Conservation (phyloP, 2,113 vertebrate genomes). For the Nesogale talazaci region DNA sequence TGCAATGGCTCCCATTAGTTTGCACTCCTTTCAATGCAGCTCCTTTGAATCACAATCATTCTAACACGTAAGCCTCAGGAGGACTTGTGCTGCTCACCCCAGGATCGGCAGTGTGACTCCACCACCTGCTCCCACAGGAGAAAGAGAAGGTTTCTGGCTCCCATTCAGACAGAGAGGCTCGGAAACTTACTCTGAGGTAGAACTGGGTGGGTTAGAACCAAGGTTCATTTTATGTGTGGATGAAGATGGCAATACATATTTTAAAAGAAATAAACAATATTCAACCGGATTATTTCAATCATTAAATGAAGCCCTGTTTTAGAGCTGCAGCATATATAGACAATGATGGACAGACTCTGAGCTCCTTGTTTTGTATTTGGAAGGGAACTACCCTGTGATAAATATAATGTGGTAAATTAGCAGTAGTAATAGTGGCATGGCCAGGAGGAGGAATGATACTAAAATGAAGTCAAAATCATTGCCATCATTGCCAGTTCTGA, state of each 20-base stretch:
- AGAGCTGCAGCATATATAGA: not conserved
- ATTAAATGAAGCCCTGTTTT: conserved; percentile 3
- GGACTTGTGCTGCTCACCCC: no score
- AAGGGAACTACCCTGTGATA: not conserved
- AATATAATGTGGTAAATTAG: not conserved
- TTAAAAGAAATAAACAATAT: conserved; percentile 17
- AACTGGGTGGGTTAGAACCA: not conserved
- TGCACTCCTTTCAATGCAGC: not conserved
- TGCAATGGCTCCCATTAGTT: not conserved
- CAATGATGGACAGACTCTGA: not conserved
- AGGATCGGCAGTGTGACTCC: no score
- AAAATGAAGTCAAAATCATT: no score
- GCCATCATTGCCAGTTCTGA: no score
- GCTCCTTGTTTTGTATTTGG: conserved; percentile 12
- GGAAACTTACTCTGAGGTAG: no score
- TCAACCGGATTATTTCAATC: conserved; percentile 30
- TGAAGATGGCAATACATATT: conserved; percentile 10
- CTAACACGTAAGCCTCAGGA: not conserved
- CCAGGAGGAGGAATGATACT: not conserved
- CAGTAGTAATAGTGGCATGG: not conserved
- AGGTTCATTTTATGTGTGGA: conserved; percentile 38
- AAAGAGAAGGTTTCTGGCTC: no score
- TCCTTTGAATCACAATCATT: conserved; percentile 33
- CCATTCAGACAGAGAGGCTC: no score
- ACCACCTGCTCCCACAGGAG: no score